Evolutionary conservation across 2,113 vertebrate genomes (phyloP), one percentile per base, ranked within the genome.

Genomic region (Cyphomyrus plagiostoma): DNA sequence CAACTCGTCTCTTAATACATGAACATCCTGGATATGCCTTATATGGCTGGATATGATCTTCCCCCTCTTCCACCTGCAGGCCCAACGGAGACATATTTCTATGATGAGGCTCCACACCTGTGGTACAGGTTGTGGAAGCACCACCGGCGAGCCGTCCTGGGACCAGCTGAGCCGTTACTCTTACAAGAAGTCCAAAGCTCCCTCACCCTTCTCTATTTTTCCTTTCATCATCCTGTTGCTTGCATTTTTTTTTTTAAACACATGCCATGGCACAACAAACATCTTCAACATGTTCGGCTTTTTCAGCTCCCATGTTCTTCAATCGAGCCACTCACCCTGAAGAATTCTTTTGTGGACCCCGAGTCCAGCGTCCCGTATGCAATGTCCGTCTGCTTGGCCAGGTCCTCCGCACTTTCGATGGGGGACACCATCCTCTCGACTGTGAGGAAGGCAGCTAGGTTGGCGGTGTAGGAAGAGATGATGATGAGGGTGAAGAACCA

Each of bases 401-500:
- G 95, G 90, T 99, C 98, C 96, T 99, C 98, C 0, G 98, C 98
- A 89, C 98, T 99, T 94, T 99, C 98, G 90, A 99, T 99, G 91
- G 98, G 98, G 0, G 98, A 99, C 90, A 99, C 98, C 98, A 99
- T 99, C 94, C 98, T 93, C 95, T 99, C 98, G 91, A 99, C 98
- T 1, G 98, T 99, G 94, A 99, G 97, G 96, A 99, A 99, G 93
- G 98, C 98, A 89, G 98, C 98, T 92, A 99, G 96, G 94, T 99
- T 99, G 90, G 98, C 98, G 84, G 98, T 99, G 89, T 99, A 99
- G 89, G 98, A 99, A 35, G 98, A 99, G 94, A 99, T 99, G 94
- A 99, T 99, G 95, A 99, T 99, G 94, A 99, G 98, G 0, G 98
- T 99, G 95, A 99, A 99, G 97, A 99, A 99, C 98, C 98, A 99